phyloP scores from a whole-genome alignment of 2,888 invertebrate genomes.

The Lagria hirta region DNA sequence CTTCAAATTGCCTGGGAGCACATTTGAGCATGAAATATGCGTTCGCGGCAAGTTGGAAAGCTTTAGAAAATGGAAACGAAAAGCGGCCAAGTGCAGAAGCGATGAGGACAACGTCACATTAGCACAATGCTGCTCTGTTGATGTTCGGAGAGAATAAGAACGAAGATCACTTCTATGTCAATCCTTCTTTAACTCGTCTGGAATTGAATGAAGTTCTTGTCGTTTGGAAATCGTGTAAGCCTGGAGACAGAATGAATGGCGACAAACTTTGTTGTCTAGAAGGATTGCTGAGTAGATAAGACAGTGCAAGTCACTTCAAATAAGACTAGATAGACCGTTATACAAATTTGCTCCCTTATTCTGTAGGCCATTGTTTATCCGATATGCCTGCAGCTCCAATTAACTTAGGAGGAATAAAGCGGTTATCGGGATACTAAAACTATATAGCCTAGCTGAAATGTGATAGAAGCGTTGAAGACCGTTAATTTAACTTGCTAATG shows the following conservation, averaged over 20 bases:
- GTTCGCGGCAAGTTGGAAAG: constrained; percentile 37
- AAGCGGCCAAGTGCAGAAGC: constrained; percentile 49
- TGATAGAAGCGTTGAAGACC: constrained; percentile 40
- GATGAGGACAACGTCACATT: constrained; percentile 51
- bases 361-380: constrained; percentile 39
- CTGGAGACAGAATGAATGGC: constrained; percentile 45
- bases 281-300: constrained; percentile 47
- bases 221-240: constrained; percentile 20
- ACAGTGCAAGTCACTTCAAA: constrained; percentile 25
- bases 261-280: constrained; percentile 49
- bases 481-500: constrained; percentile 42
- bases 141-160: constrained; percentile 31
- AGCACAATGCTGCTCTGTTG: constrained; percentile 46
- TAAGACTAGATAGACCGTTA: constrained; percentile 31
- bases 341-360: constrained; percentile 44
- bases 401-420: constrained; percentile 39
- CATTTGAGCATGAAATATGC: constrained; percentile 50
- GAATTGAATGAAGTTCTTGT: constrained; percentile 10
- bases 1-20: constrained; percentile 53
- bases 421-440: constrained; percentile 43
- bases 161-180: constrained; percentile 7
- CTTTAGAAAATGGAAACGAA: constrained; percentile 47
- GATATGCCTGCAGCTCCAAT: constrained; percentile 42
- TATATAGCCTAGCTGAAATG: constrained; percentile 36
- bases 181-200: constrained; percentile 10